These are phyloP conservation scores for Haemorhous mexicanus DNA, from an alignment of 2,113 vertebrate genomes.

Conservation along the genomic window DNA sequence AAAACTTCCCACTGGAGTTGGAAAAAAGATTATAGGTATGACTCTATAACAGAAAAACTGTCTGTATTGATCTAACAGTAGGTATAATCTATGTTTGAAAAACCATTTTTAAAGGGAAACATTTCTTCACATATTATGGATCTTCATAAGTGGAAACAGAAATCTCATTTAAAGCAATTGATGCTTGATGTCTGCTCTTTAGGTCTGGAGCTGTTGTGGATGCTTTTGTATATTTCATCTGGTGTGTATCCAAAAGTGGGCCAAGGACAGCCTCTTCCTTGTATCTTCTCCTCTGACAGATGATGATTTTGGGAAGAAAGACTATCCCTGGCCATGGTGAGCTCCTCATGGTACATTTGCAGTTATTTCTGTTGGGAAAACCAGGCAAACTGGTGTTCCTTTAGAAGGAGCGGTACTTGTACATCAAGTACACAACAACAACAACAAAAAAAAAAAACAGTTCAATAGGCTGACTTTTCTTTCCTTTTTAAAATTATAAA, in stretches of 20 bases:
- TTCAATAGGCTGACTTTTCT: neutral
- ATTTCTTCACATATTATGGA: neutral
- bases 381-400: neutral
- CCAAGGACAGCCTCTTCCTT: constrained; percentile 90
- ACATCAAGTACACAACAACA: neutral
- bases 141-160: neutral
- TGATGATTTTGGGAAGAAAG: constrained; percentile 89
- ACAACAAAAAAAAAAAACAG: too few relatives aligned
- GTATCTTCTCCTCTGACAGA: constrained; percentile 86
- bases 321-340: constrained; percentile 96
- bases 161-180: neutral
- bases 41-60: neutral
- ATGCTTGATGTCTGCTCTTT: neutral
- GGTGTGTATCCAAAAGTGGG: constrained; percentile 97
- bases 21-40: neutral
- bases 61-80: neutral
- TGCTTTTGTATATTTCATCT: constrained; percentile 97
- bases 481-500: neutral
- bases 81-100: neutral
- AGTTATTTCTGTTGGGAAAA: neutral
- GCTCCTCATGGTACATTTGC: neutral
- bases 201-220: constrained; percentile 95
- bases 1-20: neutral
- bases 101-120: neutral
- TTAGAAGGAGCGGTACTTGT: neutral